These are phyloP conservation scores for Isurus oxyrinchus DNA, from an alignment of 2,113 vertebrate genomes.

Conservation along the genomic window DNA sequence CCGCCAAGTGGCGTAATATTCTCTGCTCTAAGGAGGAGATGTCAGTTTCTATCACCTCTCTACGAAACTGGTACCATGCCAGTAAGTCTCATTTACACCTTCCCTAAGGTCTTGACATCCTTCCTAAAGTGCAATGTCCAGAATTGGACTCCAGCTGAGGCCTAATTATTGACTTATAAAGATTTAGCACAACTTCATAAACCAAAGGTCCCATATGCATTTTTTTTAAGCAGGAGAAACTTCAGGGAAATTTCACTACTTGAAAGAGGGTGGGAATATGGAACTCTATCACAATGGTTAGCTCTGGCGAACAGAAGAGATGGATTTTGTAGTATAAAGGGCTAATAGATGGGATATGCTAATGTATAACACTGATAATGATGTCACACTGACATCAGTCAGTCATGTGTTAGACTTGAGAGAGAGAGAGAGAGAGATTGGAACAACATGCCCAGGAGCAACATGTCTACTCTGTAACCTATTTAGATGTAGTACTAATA, in stretches of 20 bases:
- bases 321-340: background rate
- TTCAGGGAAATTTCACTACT: background rate
- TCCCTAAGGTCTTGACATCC: no score
- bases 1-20: no score
- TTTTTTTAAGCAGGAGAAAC: background rate
- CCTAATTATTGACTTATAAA: background rate
- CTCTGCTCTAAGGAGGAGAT: background rate
- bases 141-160: background rate
- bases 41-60: background rate
- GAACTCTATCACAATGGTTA: background rate
- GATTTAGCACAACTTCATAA: background rate
- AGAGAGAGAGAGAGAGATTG: no score
- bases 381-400: no score
- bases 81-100: background rate
- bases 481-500: no score
- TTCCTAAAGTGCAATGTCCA: background rate
- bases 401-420: no score
- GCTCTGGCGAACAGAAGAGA: background rate
- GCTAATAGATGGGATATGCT: no score
- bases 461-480: no score
- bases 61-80: background rate
- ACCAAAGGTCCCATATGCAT: background rate
- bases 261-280: background rate
- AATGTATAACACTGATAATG: no score
- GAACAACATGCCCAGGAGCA: no score